Evolutionary conservation across 2,797 vertebrate genomes (phyloP).

Genomic region (Leuciscus waleckii): DNA sequence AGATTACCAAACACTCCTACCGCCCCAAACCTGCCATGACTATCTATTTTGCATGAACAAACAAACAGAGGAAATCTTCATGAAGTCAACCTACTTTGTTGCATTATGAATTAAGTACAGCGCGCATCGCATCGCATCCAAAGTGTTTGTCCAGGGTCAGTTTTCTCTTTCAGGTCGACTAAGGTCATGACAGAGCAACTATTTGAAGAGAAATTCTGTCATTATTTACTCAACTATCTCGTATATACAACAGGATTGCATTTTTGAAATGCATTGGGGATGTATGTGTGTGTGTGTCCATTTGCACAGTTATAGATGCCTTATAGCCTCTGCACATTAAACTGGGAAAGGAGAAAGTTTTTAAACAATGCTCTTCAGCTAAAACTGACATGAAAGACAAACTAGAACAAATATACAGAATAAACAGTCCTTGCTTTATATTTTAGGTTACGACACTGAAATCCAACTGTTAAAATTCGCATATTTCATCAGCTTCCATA

Average conservation of each 20-base stretch:
- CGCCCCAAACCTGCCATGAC: background rate
- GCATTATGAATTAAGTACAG: background rate
- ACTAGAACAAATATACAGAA: background rate
- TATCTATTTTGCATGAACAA: background rate
- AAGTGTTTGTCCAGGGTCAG: too few species aligned
- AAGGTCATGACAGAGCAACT: background rate
- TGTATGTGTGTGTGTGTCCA: background rate
- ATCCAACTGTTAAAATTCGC: slow-evolving; percentile 1
- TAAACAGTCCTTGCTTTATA: slow-evolving; percentile 3
- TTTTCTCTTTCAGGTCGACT: background rate
- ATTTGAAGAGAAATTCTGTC: background rate
- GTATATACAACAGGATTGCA: background rate
- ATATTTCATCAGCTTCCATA: slow-evolving; percentile 32
- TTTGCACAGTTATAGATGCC: background rate
- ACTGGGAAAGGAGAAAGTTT: slow-evolving; percentile 4
- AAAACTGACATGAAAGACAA: background rate
- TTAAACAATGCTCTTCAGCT: background rate
- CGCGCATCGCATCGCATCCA: background rate
- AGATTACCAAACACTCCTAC: background rate
- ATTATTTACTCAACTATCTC: background rate
- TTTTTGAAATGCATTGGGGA: background rate
- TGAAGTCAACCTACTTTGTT: background rate
- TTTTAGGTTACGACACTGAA: background rate
- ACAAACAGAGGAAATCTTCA: background rate
- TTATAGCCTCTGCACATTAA: background rate